Conservation (phyloP, 2,888 invertebrate species). For the Lagria hirta region DNA sequence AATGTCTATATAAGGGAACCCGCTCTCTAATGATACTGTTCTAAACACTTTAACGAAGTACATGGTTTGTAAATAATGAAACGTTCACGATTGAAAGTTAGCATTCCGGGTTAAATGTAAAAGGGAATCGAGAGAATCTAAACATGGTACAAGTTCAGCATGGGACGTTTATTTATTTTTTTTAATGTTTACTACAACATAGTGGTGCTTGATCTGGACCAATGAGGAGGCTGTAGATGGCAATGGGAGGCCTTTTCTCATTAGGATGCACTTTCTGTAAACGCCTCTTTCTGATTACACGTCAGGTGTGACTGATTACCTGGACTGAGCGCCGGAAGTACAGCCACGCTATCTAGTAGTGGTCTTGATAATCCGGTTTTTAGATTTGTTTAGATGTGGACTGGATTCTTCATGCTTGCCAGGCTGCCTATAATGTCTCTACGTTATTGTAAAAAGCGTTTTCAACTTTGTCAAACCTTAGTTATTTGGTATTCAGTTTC, state of each 20-base stretch:
- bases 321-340: conserved; percentile 52
- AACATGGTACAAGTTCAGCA: conserved; percentile 38
- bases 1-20: conserved; percentile 6
- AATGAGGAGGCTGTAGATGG: conserved; percentile 39
- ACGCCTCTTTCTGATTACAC: conserved; percentile 55
- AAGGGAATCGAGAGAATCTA: conserved; percentile 39
- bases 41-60: conserved; percentile 36
- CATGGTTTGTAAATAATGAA: conserved; percentile 41
- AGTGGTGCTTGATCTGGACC: conserved; percentile 39
- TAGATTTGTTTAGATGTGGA: conserved; percentile 29
- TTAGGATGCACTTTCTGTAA: conserved; percentile 49
- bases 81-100: conserved; percentile 43
- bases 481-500: too few relatives aligned
- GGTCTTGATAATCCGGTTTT: conserved; percentile 40
- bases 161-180: conserved; percentile 35
- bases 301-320: conserved; percentile 56
- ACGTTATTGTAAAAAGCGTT: too few relatives aligned
- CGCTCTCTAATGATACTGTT: conserved; percentile 26
- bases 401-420: conserved; percentile 16
- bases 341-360: conserved; percentile 41
- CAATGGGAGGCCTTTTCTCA: conserved; percentile 46
- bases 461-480: too few relatives aligned
- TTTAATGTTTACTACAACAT: conserved; percentile 10
- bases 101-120: conserved; percentile 35
- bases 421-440: conserved; percentile 24